Evolutionary conservation across 2,797 vertebrate species (phyloP).

Genomic region (Myotis findleyi): DNA sequence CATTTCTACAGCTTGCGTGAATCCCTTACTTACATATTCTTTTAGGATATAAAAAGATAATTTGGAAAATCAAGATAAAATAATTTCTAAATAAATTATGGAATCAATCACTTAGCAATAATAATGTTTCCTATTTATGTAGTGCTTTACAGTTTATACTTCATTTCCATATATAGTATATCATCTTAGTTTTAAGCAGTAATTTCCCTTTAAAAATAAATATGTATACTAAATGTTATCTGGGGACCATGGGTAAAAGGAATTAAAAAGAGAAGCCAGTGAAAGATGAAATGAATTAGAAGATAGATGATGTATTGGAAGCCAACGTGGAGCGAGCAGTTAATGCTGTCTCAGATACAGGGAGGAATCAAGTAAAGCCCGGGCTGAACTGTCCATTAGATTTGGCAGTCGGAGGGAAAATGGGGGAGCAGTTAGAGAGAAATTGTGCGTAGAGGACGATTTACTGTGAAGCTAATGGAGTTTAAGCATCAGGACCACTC

Average conservation of each 20-base stretch:
- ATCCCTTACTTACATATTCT: not conserved
- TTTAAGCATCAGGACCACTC: not conserved
- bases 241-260: not conserved
- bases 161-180: not conserved
- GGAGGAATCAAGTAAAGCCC: not conserved
- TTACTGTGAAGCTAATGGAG: not conserved
- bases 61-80: constrained; percentile 64
- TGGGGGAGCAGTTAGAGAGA: not conserved
- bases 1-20: constrained; percentile 35
- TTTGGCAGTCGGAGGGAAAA: not conserved
- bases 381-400: not conserved
- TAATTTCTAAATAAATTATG: constrained; percentile 53
- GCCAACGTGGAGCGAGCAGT: not conserved
- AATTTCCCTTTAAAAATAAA: constrained; percentile 21
- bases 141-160: constrained; percentile 19
- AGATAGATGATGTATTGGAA: not conserved
- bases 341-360: not conserved
- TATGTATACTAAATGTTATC: not conserved
- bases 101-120: constrained; percentile 20
- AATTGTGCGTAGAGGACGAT: not conserved
- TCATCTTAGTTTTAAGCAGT: not conserved
- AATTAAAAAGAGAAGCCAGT: not conserved
- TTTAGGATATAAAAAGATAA: constrained; percentile 52
- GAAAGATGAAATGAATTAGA: constrained; percentile 22
- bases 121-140: constrained; percentile 50